Percentiles rank a stretch among this genome's conserved stretches.
These are phyloP conservation scores for Capromys pilorides DNA, from an alignment of 2,797 vertebrate genomes.

Conservation along the genomic window DNA sequence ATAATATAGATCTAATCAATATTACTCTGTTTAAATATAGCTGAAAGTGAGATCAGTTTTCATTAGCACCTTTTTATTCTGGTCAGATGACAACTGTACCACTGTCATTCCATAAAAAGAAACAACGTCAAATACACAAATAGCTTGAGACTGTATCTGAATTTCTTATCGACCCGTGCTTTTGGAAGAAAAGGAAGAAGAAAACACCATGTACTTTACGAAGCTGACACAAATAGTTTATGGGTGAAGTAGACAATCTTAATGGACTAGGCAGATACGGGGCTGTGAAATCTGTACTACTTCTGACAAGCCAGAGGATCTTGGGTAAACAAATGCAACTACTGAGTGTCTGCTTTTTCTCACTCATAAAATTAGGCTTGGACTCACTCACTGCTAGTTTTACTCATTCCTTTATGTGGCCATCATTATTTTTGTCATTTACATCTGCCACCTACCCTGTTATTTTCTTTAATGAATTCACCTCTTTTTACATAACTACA, in stretches of 20 bases:
- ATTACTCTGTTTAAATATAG: conserved; percentile 52
- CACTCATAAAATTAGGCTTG: background rate
- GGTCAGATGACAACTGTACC: background rate
- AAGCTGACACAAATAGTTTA: background rate
- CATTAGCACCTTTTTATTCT: conserved; percentile 60
- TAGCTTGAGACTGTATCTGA: conserved; percentile 27
- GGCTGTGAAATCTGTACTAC: background rate
- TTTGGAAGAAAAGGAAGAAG: background rate
- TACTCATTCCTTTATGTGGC: background rate
- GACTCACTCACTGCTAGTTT: background rate
- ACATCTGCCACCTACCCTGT: background rate
- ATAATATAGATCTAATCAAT: conserved; percentile 50
- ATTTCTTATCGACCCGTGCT: background rate
- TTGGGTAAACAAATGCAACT: background rate
- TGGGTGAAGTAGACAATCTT: background rate
- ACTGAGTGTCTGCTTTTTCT: background rate
- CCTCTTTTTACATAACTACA: conserved; percentile 7
- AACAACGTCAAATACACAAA: background rate
- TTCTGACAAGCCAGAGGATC: background rate
- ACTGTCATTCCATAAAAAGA: background rate
- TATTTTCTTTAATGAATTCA: background rate
- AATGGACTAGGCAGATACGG: background rate
- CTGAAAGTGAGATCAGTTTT: conserved; percentile 53
- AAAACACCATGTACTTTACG: background rate
- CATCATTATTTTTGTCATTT: background rate